phyloP scores from a whole-genome alignment of 2,113 vertebrate species.

The Crotalus horridus region DNA sequence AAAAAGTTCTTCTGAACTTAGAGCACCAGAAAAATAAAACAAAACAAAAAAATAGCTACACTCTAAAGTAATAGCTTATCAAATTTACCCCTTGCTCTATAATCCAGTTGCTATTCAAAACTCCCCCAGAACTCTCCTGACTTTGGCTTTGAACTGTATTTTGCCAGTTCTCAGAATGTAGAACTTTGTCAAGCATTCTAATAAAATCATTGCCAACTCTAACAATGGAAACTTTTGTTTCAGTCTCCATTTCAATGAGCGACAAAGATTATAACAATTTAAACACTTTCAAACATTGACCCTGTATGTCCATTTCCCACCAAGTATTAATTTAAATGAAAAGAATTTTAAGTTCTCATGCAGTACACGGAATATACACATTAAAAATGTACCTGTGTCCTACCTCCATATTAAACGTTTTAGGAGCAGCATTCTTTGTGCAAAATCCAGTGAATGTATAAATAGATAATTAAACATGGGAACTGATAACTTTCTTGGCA shows the following conservation, averaged over 20 bases:
- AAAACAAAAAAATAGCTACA: background rate
- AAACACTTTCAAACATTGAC: background rate
- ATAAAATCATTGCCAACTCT: background rate
- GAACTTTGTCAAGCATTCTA: background rate
- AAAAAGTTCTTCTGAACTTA: background rate
- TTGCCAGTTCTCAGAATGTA: background rate
- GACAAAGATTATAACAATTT: background rate
- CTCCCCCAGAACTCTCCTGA: background rate
- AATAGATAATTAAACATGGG: background rate
- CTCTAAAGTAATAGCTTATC: background rate
- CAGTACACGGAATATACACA: background rate
- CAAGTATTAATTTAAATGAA: background rate
- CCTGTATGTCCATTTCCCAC: background rate
- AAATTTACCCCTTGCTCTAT: background rate
- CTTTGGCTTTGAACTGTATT: background rate
- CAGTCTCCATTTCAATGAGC: background rate
- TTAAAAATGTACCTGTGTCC: background rate
- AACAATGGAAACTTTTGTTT: background rate
- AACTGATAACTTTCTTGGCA: background rate
- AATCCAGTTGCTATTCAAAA: background rate
- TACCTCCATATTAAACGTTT: background rate
- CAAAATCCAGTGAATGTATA: background rate
- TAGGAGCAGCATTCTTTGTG: background rate
- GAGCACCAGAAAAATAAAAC: background rate
- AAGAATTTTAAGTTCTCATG: background rate